Conservation (phyloP, 92 coral and sea anemone genomes). For the Phenganax subtilis region DNA sequence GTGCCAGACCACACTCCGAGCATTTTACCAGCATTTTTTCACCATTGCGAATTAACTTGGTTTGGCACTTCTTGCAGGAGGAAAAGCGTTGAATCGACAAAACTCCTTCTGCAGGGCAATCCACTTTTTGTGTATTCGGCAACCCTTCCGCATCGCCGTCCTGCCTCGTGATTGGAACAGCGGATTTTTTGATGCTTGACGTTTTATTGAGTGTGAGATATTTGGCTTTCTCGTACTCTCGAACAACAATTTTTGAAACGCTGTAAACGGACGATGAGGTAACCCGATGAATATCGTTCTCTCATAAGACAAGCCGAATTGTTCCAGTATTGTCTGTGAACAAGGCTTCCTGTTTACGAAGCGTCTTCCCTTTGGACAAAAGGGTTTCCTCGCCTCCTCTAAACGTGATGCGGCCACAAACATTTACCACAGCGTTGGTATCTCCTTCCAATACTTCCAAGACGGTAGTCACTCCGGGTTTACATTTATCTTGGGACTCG, state of each 20-base stretch:
- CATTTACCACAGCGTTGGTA: constrained; percentile 17
- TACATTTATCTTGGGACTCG: constrained; percentile 3
- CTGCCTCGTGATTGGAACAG: neutral
- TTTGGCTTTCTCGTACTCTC: neutral
- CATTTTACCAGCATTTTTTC: neutral
- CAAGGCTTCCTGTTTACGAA: constrained; percentile 48
- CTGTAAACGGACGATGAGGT: no score
- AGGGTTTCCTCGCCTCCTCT: constrained; percentile 22
- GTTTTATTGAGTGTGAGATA: neutral
- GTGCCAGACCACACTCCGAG: constrained; percentile 4
- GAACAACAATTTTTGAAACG: no score
- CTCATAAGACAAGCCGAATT: neutral
- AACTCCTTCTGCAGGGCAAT: constrained; percentile 23
- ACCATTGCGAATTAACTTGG: neutral
- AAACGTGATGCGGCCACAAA: constrained; percentile 19
- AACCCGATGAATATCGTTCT: constrained; percentile 1
- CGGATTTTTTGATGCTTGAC: neutral
- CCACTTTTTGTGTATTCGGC: neutral
- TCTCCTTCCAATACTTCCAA: neutral
- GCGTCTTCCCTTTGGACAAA: constrained; percentile 39
- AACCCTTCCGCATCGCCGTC: neutral
- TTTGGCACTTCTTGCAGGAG: constrained; percentile 11
- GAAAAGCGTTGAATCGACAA: neutral
- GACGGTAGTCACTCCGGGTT: neutral
- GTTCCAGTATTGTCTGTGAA: no score